Evolutionary conservation across 2,797 vertebrate species (phyloP), one percentile per base, ranked within the genome.

Genomic region (Myotis pilosus): DNA sequence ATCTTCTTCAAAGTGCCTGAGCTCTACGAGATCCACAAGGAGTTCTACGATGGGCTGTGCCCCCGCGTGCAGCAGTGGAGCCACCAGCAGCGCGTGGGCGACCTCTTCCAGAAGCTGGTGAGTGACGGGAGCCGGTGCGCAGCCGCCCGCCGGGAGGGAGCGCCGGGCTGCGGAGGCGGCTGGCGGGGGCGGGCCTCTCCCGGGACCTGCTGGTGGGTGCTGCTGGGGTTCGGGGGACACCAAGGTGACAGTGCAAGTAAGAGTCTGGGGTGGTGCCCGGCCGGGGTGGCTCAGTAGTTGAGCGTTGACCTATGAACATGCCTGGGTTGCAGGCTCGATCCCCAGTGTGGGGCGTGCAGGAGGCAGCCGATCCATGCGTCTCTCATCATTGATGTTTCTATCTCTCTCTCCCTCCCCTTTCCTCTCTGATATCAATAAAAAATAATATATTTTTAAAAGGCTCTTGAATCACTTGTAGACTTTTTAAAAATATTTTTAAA

Each of bases 1-100:
- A 99, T 99, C 98, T 99, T 99, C 98, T 99, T 99, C 98, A 99
- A 99, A 98, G 99, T 99, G 98, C 99, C 99, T 97, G 99, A 99
- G 98, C 99, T 99, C 95, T 99, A 99, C 0, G 99, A 99, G 98
- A 99, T 99, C 98, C 99, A 99, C 98, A 99, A 99, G 96, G 99
- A 99, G 81, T 99, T 99, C 98, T 99, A 99, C 1, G 99, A 99
- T 0, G 98, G 99, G 82, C 99, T 99, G 23, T 96, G 99, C 1
- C 99, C 99, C 41, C 98, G 99, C 0, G 99, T 99, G 94, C 99
- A 99, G 97, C 99, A 99, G 97, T 99, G 99, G 99, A 99, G 99
- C 96, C 99, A 99, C 97, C 99, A 99, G 98, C 99, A 99, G 92
- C 98, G 99, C 3, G 99, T 99, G 0, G 99, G 99, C 25, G 99